These are phyloP conservation scores for Maniola hyperantus DNA, from an alignment of 2,888 invertebrate species.

Conservation along the genomic window DNA sequence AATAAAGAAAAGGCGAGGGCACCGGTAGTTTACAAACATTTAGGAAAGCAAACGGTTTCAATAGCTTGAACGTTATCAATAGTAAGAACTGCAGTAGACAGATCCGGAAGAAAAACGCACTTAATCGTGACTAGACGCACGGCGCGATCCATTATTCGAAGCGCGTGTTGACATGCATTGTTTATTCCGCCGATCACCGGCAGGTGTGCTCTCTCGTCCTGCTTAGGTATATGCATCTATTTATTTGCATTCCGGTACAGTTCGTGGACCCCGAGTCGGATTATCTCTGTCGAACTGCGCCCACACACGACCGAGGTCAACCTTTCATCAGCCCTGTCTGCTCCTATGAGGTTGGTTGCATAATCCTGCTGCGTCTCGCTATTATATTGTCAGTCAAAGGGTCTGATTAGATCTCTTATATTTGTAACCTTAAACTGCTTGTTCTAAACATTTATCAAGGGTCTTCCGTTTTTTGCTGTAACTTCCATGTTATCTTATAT, in stretches of 20 bases:
- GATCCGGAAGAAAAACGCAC: conserved; percentile 46
- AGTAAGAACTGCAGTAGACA: conserved; percentile 38
- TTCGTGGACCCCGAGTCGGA: conserved; percentile 71
- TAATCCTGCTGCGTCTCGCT: conserved; percentile 43
- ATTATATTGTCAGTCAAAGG: conserved; percentile 53
- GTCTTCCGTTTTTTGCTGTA: neutral
- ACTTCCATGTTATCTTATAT: neutral
- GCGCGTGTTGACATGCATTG: conserved; percentile 67
- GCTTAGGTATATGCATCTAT: conserved; percentile 68
- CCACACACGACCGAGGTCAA: conserved; percentile 60
- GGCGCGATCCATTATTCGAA: conserved; percentile 49
- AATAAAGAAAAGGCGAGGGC: neutral
- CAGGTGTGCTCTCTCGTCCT: conserved; percentile 76
- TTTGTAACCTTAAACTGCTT: conserved; percentile 22
- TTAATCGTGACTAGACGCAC: conserved; percentile 42
- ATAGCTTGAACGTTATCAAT: conserved; percentile 36
- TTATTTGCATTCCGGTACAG: conserved; percentile 79
- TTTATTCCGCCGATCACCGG: conserved; percentile 70
- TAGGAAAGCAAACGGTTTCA: conserved; percentile 38
- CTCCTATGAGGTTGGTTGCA: conserved; percentile 55
- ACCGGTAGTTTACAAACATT: conserved; percentile 37
- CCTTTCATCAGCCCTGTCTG: conserved; percentile 60
- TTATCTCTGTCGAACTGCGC: conserved; percentile 67
- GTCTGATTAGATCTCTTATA: conserved; percentile 46
- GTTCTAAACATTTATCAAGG: neutral